Percentiles rank a stretch among this genome's conserved stretches.
Evolutionary conservation across 2,113 vertebrate genomes (phyloP).

Genomic region (Stictonetta naevosa): DNA sequence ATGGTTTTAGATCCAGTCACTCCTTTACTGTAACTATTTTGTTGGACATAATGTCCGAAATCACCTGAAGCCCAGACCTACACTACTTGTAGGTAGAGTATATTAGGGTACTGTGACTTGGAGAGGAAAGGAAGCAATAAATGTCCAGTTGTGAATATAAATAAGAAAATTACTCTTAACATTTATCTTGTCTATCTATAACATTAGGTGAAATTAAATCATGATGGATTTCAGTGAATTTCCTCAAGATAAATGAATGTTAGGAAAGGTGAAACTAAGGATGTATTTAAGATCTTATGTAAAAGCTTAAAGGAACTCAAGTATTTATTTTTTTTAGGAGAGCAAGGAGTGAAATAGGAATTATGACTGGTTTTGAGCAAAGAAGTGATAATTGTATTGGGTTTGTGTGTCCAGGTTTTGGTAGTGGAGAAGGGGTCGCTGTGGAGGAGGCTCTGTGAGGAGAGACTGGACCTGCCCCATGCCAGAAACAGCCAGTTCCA

Average conservation of each 20-base stretch:
- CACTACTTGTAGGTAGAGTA: not conserved
- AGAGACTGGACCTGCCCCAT: accelerated
- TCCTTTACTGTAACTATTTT: not conserved
- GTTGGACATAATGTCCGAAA: not conserved
- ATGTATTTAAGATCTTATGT: not conserved
- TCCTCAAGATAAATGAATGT: not conserved
- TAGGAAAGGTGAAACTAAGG: not conserved
- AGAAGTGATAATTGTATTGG: too few species aligned
- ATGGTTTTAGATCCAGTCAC: not conserved
- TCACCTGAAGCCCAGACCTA: not conserved
- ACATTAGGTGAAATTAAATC: not conserved
- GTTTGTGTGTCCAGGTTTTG: accelerated
- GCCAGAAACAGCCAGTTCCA: accelerated
- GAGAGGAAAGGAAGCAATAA: not conserved
- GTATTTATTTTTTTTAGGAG: not conserved
- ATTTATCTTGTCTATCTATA: not conserved
- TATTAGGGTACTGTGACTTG: not conserved
- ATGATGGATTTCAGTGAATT: not conserved
- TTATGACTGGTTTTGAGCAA: not conserved
- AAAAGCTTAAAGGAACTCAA: not conserved
- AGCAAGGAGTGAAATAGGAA: too few species aligned
- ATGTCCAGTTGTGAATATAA: not conserved
- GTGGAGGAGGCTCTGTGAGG: not conserved
- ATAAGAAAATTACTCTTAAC: not conserved
- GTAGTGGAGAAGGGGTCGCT: not conserved